Percentiles rank a stretch among this genome's conserved stretches.
Evolutionary conservation across 1,140 invertebrate genomes (phyloP).

Genomic region (Thalassaphorura encarpata): DNA sequence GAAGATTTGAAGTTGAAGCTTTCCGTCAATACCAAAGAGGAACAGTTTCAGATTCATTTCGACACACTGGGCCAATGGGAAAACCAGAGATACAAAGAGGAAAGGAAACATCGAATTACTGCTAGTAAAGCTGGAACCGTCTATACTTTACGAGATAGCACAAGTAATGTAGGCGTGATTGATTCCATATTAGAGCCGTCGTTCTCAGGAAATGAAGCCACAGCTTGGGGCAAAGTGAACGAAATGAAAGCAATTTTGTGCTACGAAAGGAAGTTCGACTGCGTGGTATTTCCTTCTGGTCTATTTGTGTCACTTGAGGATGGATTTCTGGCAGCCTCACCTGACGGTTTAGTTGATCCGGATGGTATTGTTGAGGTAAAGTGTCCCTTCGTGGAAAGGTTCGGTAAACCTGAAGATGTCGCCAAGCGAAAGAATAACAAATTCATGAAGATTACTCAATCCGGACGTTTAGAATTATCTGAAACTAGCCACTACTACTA

Average conservation of each 20-base stretch:
- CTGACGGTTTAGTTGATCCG: slow-evolving; percentile 38
- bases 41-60: background rate
- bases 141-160: background rate
- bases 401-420: slow-evolving; percentile 24
- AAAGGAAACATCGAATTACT: slow-evolving; percentile 2
- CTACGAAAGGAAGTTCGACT: slow-evolving; percentile 1
- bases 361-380: slow-evolving; percentile 37
- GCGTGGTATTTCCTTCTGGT: slow-evolving; percentile 34
- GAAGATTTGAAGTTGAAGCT: no score
- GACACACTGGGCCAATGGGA: background rate
- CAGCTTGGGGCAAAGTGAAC: background rate
- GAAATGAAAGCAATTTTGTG: background rate
- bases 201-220: background rate
- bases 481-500: slow-evolving; percentile 37
- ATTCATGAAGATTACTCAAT: background rate
- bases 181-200: background rate
- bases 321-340: slow-evolving; percentile 36
- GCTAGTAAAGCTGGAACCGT: slow-evolving; percentile 3
- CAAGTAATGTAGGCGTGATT: background rate
- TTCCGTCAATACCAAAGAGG: background rate
- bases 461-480: background rate
- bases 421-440: background rate
- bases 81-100: background rate
- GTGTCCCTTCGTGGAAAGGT: slow-evolving; percentile 33
- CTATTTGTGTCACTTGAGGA: slow-evolving; percentile 36